A percentile compares a stretch with the other conserved stretches of the same genome.
These are phyloP conservation scores for Lanistes nyassanus DNA, from an alignment of 1,140 invertebrate genomes.

Conservation along the genomic window DNA sequence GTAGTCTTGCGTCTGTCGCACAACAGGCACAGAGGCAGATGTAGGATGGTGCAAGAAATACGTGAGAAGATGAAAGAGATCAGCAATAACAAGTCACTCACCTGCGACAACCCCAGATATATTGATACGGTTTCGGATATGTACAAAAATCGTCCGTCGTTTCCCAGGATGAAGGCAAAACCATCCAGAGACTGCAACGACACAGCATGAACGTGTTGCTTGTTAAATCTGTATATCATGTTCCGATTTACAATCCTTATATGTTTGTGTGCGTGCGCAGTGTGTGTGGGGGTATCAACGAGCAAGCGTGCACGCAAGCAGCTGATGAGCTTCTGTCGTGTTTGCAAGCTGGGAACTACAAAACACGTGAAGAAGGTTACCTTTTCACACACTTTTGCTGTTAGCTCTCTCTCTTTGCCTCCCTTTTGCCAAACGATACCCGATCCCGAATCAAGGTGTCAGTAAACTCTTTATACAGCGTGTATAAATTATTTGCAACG, in stretches of 20 bases:
- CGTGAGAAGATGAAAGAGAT: not conserved
- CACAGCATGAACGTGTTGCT: conserved; percentile 34
- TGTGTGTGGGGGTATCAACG: not conserved
- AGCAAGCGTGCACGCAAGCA: not conserved
- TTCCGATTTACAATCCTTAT: too few species aligned
- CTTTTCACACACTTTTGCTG: too few species aligned
- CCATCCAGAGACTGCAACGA: conserved; percentile 90
- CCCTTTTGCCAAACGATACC: too few species aligned
- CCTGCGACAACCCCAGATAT: conserved; percentile 97
- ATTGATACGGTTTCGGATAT: conserved; percentile 99
- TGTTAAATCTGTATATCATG: too few species aligned
- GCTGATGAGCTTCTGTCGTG: not conserved
- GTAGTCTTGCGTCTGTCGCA: too few species aligned
- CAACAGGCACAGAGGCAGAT: not conserved
- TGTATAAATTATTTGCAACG: too few species aligned
- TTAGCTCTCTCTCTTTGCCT: too few species aligned
- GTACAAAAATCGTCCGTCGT: conserved; percentile 96
- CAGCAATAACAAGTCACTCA: conserved; percentile 69
- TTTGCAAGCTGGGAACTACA: too few species aligned
- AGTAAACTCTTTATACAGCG: too few species aligned
- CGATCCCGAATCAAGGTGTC: too few species aligned
- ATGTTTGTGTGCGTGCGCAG: not conserved
- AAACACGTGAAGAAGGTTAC: too few species aligned
- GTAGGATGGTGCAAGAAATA: not conserved
- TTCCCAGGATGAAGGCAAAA: conserved; percentile 92